Percentiles rank a stretch among this genome's conserved stretches.
Conservation (phyloP, 2,888 invertebrate species). For the Cephus pygmeus region DNA sequence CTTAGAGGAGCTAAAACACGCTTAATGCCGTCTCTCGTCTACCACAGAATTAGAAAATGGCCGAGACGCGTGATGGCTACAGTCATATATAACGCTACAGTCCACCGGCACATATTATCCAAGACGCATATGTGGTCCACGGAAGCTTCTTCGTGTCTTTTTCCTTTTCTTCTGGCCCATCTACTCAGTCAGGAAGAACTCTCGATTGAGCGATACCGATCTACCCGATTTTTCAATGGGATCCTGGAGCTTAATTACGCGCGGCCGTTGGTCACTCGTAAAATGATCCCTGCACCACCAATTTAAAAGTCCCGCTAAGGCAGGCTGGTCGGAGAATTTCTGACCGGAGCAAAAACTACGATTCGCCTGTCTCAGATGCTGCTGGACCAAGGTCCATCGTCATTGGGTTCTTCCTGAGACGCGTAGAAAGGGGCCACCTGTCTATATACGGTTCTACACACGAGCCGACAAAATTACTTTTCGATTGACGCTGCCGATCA, state of each 20-base stretch:
- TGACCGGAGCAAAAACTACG: slow-evolving; percentile 4
- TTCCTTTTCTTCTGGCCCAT: not conserved
- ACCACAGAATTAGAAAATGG: not conserved
- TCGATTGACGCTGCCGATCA: slow-evolving; percentile 4
- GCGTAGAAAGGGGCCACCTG: not conserved
- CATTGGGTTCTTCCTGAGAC: not conserved
- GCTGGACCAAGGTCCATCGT: not conserved
- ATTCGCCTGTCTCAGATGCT: not conserved
- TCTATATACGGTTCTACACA: slow-evolving; percentile 13
- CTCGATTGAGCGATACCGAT: not conserved
- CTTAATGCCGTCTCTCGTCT: not conserved
- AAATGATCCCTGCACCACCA: not conserved
- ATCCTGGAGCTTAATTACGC: not conserved
- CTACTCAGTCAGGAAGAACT: not conserved
- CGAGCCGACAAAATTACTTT: slow-evolving; percentile 8
- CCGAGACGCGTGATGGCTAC: not conserved
- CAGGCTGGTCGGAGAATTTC: not conserved
- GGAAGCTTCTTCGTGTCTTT: not conserved
- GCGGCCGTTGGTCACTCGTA: not conserved
- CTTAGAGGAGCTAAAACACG: not conserved
- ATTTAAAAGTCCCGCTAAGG: slow-evolving; percentile 5
- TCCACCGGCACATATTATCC: not conserved
- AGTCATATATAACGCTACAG: not conserved
- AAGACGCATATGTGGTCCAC: not conserved
- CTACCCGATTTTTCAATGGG: not conserved